Evolutionary conservation across 2,797 vertebrate genomes (phyloP).

Genomic region (Labeo calbasu): DNA sequence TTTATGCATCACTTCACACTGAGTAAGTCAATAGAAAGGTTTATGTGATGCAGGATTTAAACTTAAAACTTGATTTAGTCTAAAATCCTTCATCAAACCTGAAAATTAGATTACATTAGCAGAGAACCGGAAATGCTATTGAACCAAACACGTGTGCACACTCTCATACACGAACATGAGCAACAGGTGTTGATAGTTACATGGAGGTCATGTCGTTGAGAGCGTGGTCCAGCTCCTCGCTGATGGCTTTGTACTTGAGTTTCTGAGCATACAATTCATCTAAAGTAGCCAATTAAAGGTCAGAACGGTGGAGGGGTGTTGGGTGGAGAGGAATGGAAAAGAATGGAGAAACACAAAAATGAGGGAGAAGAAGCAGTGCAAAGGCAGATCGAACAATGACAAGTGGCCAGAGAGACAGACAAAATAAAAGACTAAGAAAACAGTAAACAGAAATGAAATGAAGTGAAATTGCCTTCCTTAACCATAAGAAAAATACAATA

Average conservation of each 20-base stretch:
- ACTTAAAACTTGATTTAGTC: neutral
- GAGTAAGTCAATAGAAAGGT: neutral
- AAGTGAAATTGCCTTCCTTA: constrained; percentile 40
- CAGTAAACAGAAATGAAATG: constrained; percentile 34
- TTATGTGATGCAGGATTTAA: neutral
- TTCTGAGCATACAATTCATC: constrained; percentile 98
- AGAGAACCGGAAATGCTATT: neutral
- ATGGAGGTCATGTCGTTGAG: constrained; percentile 99
- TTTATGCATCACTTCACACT: constrained; percentile 42
- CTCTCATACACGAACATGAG: constrained; percentile 54
- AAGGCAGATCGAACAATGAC: neutral
- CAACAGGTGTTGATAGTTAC: constrained; percentile 82
- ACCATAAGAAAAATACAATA: neutral
- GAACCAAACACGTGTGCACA: constrained; percentile 47
- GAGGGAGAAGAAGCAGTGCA: constrained; percentile 48
- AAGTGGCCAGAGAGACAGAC: neutral
- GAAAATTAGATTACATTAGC: neutral
- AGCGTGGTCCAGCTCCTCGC: constrained; percentile 98
- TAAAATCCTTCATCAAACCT: constrained; percentile 1
- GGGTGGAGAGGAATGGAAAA: constrained; percentile 56
- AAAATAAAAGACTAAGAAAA: neutral
- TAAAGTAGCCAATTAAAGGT: constrained; percentile 72
- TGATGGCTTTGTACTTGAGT: constrained; percentile 99
- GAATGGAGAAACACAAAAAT: constrained; percentile 46
- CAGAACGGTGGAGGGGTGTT: constrained; percentile 57